Percentiles rank a stretch among this genome's conserved stretches.
Evolutionary conservation across 2,113 vertebrate species (phyloP).

Genomic region (Rousettus leschenaultii): DNA sequence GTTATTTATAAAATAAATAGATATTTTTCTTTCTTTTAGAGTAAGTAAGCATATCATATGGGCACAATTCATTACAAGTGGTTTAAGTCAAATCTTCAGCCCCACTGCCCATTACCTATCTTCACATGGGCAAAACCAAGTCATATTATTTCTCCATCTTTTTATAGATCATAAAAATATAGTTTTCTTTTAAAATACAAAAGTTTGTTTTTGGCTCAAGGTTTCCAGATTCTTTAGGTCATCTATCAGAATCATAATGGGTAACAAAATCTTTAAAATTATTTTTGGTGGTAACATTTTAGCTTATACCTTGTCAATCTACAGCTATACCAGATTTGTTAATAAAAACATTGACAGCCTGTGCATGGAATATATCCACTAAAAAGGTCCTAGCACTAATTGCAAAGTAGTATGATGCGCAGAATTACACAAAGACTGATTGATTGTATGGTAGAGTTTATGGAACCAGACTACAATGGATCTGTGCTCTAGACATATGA

Average conservation of each 20-base stretch:
- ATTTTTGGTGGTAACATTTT: background rate
- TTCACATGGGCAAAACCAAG: background rate
- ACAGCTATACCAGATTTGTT: background rate
- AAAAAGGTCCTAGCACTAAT: background rate
- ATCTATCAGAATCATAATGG: background rate
- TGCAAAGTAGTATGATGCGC: background rate
- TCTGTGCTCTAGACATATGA: background rate
- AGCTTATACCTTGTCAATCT: background rate
- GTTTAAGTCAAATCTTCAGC: constrained; percentile 1
- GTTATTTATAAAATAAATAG: background rate
- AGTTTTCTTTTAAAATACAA: background rate
- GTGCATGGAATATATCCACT: background rate
- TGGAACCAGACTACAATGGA: background rate
- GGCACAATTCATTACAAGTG: background rate
- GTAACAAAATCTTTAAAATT: background rate
- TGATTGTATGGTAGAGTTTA: background rate
- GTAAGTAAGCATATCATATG: background rate
- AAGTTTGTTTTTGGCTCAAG: background rate
- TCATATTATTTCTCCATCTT: background rate
- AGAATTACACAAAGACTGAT: background rate
- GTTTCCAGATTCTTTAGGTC: background rate
- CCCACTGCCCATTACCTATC: background rate
- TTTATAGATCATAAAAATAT: background rate
- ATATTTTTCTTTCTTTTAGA: background rate
- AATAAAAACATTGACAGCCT: background rate